A percentile compares a stretch with the other conserved stretches of the same genome.
These are phyloP conservation scores for Syritta pipiens DNA, from an alignment of 2,888 invertebrate genomes.

Conservation along the genomic window DNA sequence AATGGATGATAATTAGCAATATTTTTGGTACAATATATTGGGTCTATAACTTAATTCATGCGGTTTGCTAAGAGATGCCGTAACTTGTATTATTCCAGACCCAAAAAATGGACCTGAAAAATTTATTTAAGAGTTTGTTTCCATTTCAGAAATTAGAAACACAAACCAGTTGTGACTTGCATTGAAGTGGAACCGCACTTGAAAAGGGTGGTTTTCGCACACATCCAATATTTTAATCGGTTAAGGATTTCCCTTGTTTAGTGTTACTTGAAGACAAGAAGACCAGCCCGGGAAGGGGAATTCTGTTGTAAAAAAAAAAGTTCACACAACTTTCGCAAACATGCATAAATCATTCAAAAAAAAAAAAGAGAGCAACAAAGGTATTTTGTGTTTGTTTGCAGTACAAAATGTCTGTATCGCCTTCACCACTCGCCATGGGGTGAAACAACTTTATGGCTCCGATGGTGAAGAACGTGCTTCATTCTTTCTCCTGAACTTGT, in stretches of 20 bases:
- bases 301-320: slow-evolving; percentile 44
- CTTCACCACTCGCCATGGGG: background rate
- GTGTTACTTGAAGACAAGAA: slow-evolving; percentile 19
- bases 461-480: slow-evolving; percentile 39
- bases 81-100: no score
- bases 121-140: no score
- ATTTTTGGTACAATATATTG: no score
- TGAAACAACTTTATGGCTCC: slow-evolving; percentile 48
- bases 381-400: slow-evolving; percentile 22
- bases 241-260: slow-evolving; percentile 14
- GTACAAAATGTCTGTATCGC: slow-evolving; percentile 17
- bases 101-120: no score
- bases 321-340: slow-evolving; percentile 57
- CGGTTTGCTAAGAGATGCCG: no score
- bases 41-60: no score
- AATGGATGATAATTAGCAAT: no score
- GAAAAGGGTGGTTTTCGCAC: slow-evolving; percentile 43
- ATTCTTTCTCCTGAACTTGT: slow-evolving; percentile 29
- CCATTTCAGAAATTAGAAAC: slow-evolving; percentile 10
- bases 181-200: slow-evolving; percentile 50
- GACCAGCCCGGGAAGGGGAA: background rate
- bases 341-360: slow-evolving; percentile 50
- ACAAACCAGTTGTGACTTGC: slow-evolving; percentile 22
- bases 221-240: slow-evolving; percentile 28
- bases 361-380: slow-evolving; percentile 25